These are phyloP conservation scores for Leptinotarsa undecemlineata DNA, from an alignment of 1,140 invertebrate genomes.

Conservation along the genomic window DNA sequence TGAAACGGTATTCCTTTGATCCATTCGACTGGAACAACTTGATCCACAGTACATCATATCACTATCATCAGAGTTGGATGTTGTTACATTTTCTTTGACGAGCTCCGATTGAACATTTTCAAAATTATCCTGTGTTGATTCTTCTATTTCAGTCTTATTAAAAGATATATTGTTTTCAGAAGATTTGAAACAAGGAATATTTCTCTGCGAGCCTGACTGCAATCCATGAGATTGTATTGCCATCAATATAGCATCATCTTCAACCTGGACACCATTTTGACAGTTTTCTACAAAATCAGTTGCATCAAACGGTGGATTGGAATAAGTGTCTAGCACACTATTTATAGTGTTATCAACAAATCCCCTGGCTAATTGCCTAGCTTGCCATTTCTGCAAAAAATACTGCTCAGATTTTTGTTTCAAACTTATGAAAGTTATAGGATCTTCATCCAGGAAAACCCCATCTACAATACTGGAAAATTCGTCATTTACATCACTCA, in stretches of 20 bases:
- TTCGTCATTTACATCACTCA: slow-evolving; percentile 42
- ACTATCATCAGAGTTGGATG: slow-evolving; percentile 28
- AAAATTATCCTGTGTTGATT: slow-evolving; percentile 30
- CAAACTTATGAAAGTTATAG: slow-evolving; percentile 44
- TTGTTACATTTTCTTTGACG: slow-evolving; percentile 33
- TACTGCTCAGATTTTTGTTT: slow-evolving; percentile 56
- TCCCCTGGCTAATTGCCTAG: slow-evolving; percentile 69
- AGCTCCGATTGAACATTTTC: slow-evolving; percentile 34
- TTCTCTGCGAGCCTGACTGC: slow-evolving; percentile 48
- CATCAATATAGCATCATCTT: slow-evolving; percentile 69
- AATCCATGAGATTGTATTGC: slow-evolving; percentile 67
- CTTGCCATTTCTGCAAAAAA: slow-evolving; percentile 67
- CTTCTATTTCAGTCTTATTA: slow-evolving; percentile 30
- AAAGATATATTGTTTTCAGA: slow-evolving; percentile 27
- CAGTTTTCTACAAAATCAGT: slow-evolving; percentile 61
- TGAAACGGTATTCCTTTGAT: slow-evolving; percentile 16
- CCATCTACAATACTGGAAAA: slow-evolving; percentile 44
- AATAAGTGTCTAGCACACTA: slow-evolving; percentile 66
- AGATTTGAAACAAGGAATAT: slow-evolving; percentile 25
- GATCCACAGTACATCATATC: slow-evolving; percentile 29
- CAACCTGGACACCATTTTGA: slow-evolving; percentile 61
- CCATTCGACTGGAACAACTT: slow-evolving; percentile 27
- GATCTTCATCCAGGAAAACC: slow-evolving; percentile 30
- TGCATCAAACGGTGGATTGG: slow-evolving; percentile 59
- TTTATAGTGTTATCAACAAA: slow-evolving; percentile 76